Evolutionary conservation across 2,888 invertebrate genomes (phyloP).

Genomic region (Petrolisthes cinctipes): DNA sequence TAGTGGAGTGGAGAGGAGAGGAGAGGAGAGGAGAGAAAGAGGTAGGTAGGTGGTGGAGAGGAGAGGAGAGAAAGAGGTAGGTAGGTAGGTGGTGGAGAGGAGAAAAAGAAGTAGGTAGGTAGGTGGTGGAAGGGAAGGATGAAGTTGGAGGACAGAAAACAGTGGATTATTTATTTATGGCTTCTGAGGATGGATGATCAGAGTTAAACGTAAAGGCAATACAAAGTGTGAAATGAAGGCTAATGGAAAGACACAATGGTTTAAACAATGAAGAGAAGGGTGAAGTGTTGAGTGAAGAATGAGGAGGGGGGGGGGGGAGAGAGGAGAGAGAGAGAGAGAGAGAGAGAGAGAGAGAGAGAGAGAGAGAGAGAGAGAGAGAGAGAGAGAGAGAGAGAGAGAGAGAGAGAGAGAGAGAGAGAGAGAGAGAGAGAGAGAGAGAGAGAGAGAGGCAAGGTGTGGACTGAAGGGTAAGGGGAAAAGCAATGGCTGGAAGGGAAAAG

Average conservation of each 20-base stretch:
- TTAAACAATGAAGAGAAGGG: neutral
- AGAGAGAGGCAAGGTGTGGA: neutral
- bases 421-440: neutral
- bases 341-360: constrained; percentile 4
- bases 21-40: neutral
- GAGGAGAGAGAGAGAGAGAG: neutral
- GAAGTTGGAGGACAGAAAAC: neutral
- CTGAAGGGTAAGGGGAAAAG: neutral
- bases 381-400: neutral
- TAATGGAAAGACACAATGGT: neutral
- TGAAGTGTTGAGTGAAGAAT: no score
- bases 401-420: neutral
- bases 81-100: neutral
- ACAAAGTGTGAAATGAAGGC: neutral
- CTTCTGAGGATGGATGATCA: no score
- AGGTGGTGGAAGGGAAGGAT: neutral
- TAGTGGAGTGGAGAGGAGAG: neutral
- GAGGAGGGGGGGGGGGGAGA: neutral
- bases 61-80: constrained; percentile 11
- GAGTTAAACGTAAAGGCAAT: neutral
- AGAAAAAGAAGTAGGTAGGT: neutral
- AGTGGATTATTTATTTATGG: no score
- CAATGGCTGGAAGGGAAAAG: neutral
- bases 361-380: neutral
- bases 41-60: neutral